A percentile compares a stretch with the other conserved stretches of the same genome.
Conservation (phyloP, 2,888 invertebrate genomes). For the Syrista parreyssii region DNA sequence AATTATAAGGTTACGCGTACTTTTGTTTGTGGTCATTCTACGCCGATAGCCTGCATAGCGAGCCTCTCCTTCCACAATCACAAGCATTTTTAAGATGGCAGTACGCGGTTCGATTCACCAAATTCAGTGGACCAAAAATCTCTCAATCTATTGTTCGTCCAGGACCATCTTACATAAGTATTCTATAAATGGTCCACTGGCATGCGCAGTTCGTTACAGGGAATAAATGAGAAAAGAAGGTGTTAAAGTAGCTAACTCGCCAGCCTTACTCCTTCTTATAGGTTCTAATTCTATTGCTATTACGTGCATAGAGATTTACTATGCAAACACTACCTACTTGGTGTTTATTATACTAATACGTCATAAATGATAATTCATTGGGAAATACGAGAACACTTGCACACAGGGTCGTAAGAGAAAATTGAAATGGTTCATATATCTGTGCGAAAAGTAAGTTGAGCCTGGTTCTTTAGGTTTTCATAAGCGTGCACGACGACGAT, state of each 20-base stretch:
- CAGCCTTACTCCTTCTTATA: background rate
- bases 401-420: background rate
- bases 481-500: background rate
- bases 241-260: background rate
- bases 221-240: background rate
- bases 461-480: background rate
- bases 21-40: conserved; percentile 56
- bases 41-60: conserved; percentile 48
- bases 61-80: conserved; percentile 47
- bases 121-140: conserved; percentile 34
- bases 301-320: background rate
- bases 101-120: conserved; percentile 46
- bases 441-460: background rate
- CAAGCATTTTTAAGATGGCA: conserved; percentile 47
- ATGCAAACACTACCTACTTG: background rate
- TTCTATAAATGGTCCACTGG: background rate
- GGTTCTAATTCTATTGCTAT: background rate
- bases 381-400: background rate
- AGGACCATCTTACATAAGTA: background rate
- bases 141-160: conserved; percentile 21
- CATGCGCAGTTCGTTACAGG: background rate
- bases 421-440: background rate
- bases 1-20: conserved; percentile 44
- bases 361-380: background rate
- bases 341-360: background rate